phyloP scores from a whole-genome alignment of 2,797 vertebrate genomes.

The Clarias platycephalus region DNA sequence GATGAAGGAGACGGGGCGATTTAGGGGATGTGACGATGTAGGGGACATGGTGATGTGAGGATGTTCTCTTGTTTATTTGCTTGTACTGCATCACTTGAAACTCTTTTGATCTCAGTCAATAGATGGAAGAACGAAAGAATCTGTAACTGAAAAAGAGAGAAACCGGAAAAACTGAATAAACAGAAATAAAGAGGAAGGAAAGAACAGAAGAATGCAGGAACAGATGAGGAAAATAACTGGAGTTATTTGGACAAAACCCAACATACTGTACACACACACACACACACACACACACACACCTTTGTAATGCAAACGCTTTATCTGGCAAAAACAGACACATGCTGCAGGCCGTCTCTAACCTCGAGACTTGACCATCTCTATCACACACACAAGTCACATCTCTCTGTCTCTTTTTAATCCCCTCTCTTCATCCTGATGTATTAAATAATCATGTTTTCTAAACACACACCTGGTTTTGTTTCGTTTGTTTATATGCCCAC shows the following conservation, averaged over 20 bases:
- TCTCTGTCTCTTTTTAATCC: slow-evolving; percentile 19
- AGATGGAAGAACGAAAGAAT: background rate
- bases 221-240: background rate
- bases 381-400: background rate
- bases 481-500: background rate
- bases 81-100: too few relatives aligned
- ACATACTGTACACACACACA: background rate
- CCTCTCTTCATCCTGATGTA: slow-evolving; percentile 2
- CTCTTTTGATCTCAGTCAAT: too few relatives aligned
- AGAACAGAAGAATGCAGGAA: background rate
- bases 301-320: background rate
- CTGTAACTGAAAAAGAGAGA: background rate
- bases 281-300: slow-evolving; percentile 2
- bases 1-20: background rate
- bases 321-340: too few relatives aligned
- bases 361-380: slow-evolving; percentile 36
- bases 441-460: background rate
- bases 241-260: background rate
- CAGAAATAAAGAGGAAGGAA: background rate
- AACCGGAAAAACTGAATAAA: background rate
- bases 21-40: background rate
- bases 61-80: too few relatives aligned
- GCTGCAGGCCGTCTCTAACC: slow-evolving; percentile 51
- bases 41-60: background rate
- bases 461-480: slow-evolving; percentile 3